phyloP scores from a whole-genome alignment of 2,797 vertebrate genomes.

The Cyprinodon diabolis region DNA sequence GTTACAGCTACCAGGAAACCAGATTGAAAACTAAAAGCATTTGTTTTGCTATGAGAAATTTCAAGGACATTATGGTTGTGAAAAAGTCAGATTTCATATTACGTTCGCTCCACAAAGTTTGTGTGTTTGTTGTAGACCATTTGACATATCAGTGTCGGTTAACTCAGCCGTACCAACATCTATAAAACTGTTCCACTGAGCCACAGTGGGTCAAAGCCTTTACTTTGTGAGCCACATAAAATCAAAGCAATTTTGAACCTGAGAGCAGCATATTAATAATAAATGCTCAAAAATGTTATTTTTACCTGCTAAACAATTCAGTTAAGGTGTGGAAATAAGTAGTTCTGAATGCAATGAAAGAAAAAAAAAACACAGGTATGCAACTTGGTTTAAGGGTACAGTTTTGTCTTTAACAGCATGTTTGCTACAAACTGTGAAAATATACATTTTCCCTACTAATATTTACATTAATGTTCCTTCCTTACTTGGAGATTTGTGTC shows the following conservation, averaged over 20 bases:
- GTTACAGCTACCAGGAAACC: neutral
- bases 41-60: neutral
- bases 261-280: constrained; percentile 67
- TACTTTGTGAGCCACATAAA: constrained; percentile 47
- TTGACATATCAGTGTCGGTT: constrained; percentile 12
- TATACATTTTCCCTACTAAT: neutral
- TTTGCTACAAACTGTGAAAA: neutral
- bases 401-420: neutral
- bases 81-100: neutral
- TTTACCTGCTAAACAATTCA: constrained; percentile 55
- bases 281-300: constrained; percentile 51
- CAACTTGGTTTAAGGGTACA: neutral
- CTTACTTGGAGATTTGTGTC: neutral
- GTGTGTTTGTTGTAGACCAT: neutral
- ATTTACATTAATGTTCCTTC: neutral
- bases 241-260: constrained; percentile 64
- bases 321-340: neutral
- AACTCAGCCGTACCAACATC: constrained; percentile 37
- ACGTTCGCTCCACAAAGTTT: neutral
- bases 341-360: neutral
- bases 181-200: constrained; percentile 51
- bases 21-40: neutral
- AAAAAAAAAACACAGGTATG: neutral
- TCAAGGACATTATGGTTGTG: neutral
- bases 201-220: constrained; percentile 31